Conservation (phyloP, 2,113 vertebrate genomes). For the Proterorhinus semilunaris region DNA sequence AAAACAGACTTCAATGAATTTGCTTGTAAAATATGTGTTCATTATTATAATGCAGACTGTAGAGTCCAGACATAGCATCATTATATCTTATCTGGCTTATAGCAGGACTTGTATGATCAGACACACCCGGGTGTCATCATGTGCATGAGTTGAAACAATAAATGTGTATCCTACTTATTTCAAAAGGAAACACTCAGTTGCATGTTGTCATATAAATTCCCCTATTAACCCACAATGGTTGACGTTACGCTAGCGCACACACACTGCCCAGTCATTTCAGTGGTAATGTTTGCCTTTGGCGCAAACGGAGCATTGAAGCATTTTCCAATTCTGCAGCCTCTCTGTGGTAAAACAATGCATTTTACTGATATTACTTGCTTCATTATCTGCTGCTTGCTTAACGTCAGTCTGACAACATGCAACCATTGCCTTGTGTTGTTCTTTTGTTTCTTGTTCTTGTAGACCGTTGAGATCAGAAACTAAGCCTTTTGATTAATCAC, state of each 20-base stretch:
- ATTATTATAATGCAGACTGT: background rate
- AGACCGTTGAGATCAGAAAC: too few relatives aligned
- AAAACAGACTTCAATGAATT: too few relatives aligned
- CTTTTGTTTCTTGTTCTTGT: constrained; percentile 3
- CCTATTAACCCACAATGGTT: constrained; percentile 12
- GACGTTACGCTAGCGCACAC: background rate
- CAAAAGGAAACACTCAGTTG: constrained; percentile 2
- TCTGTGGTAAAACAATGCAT: constrained; percentile 43
- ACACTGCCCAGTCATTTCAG: background rate
- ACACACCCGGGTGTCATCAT: background rate
- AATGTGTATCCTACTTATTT: background rate
- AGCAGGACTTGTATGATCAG: background rate
- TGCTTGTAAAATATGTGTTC: too few relatives aligned
- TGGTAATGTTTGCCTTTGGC: constrained; percentile 18
- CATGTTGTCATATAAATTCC: constrained; percentile 19
- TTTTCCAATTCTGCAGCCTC: constrained; percentile 41
- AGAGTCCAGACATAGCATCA: background rate
- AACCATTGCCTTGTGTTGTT: background rate
- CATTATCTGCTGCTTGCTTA: constrained; percentile 34
- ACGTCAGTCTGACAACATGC: constrained; percentile 27
- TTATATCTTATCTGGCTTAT: background rate
- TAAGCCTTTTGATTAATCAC: too few relatives aligned
- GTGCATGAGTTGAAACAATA: background rate
- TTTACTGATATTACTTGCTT: constrained; percentile 41
- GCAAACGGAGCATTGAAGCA: constrained; percentile 27